Conservation (phyloP, 2,797 vertebrate species). For the Poliocrania exsul region DNA sequence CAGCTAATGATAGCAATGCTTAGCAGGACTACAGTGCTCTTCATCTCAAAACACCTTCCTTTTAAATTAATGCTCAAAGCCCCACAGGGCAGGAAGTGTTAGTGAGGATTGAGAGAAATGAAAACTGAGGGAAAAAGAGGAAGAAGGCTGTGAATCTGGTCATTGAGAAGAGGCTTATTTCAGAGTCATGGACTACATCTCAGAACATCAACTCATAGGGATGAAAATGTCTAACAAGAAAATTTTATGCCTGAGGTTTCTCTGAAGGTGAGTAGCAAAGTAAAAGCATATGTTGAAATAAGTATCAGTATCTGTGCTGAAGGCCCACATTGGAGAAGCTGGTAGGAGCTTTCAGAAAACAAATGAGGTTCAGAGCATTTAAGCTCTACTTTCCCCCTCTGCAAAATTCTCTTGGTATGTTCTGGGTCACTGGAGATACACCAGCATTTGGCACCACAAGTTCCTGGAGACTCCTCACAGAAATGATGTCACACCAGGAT, state of each 20-base stretch:
- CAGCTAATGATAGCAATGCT: constrained; percentile 24
- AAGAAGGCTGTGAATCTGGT: neutral
- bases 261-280: constrained; percentile 41
- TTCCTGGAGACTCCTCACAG: neutral
- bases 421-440: neutral
- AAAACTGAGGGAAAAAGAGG: neutral
- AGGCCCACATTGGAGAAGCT: neutral
- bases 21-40: neutral
- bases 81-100: constrained; percentile 3
- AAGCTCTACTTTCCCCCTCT: neutral
- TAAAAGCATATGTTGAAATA: neutral
- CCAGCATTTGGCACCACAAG: neutral
- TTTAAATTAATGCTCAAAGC: constrained; percentile 39
- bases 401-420: neutral
- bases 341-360: constrained; percentile 12
- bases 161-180: neutral
- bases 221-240: neutral
- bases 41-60: constrained; percentile 6
- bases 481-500: neutral
- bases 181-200: neutral
- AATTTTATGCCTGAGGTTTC: constrained; percentile 5
- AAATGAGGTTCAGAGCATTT: neutral
- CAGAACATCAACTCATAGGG: neutral
- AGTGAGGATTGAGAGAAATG: constrained; percentile 1
- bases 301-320: neutral